These are phyloP conservation scores for Didymodactylos carnosus DNA, from an alignment of 2,888 invertebrate species.

Conservation along the genomic window DNA sequence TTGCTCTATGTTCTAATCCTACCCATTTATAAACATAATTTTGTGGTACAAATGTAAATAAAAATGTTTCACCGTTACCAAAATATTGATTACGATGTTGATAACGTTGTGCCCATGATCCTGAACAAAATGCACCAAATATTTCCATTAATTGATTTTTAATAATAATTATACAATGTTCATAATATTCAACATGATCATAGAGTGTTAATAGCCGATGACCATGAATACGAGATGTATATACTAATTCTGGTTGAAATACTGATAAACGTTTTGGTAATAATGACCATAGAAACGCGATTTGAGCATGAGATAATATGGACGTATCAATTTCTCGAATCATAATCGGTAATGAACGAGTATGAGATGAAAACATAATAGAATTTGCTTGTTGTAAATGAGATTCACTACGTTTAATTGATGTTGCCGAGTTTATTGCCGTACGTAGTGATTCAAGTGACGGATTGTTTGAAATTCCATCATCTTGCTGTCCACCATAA, in stretches of 20 bases:
- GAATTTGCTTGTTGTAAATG: no score
- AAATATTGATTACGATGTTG: not conserved
- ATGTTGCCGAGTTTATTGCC: no score
- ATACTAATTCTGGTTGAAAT: constrained; percentile 4
- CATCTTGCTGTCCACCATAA: no score
- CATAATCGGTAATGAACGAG: constrained; percentile 1
- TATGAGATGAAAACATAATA: not conserved
- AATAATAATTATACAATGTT: constrained; percentile 5
- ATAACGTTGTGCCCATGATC: not conserved
- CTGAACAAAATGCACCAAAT: constrained; percentile 10
- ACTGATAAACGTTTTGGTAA: constrained; percentile 5
- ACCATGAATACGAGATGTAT: constrained; percentile 12
- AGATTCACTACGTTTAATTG: no score
- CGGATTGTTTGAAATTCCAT: no score
- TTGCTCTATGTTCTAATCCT: not conserved
- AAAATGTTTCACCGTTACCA: constrained; percentile 13
- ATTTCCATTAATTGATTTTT: not conserved
- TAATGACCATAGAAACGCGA: constrained; percentile 9
- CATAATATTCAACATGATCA: constrained; percentile 13
- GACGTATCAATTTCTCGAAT: not conserved
- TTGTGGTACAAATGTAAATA: constrained; percentile 5
- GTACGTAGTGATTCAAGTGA: no score
- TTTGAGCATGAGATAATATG: constrained; percentile 1
- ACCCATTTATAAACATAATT: constrained; percentile 7
- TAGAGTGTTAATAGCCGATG: constrained; percentile 6